A percentile compares a stretch with the other conserved stretches of the same genome.
phyloP scores from a whole-genome alignment of 2,797 vertebrate species.

The Simalia tracyae region DNA sequence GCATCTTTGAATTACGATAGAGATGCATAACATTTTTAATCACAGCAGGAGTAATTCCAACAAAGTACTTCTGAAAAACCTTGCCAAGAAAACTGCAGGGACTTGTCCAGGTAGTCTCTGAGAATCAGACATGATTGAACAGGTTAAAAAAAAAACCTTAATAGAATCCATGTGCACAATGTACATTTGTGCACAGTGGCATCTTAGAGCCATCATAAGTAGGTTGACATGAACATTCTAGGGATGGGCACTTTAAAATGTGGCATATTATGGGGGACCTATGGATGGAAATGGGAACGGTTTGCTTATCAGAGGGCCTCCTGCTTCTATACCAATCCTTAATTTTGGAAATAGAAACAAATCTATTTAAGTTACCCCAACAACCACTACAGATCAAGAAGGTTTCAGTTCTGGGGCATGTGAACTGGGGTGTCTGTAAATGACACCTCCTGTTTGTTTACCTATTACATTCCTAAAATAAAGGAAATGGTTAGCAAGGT shows the following conservation, averaged over 20 bases:
- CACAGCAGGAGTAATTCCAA: background rate
- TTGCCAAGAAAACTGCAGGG: too few species aligned
- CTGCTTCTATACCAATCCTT: background rate
- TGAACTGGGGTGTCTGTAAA: conserved; percentile 59
- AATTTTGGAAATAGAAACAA: background rate
- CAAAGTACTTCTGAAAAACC: background rate
- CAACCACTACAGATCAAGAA: background rate
- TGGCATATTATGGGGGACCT: background rate
- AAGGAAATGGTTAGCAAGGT: conserved; percentile 65
- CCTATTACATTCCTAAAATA: conserved; percentile 63
- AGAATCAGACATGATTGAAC: too few species aligned
- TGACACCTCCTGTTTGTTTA: conserved; percentile 61
- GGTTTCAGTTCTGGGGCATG: conserved; percentile 54
- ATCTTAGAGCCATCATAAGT: background rate
- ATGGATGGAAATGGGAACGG: background rate
- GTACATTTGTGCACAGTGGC: background rate
- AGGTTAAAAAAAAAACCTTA: background rate
- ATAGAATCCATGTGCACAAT: background rate
- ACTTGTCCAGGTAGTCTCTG: too few species aligned
- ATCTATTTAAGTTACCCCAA: background rate
- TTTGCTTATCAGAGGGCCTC: background rate
- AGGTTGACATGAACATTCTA: too few species aligned
- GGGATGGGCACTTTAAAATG: background rate
- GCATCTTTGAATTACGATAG: background rate
- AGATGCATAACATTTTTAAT: background rate